Evolutionary conservation across 2,888 invertebrate genomes (phyloP).

Genomic region (Conchocele bisecta): DNA sequence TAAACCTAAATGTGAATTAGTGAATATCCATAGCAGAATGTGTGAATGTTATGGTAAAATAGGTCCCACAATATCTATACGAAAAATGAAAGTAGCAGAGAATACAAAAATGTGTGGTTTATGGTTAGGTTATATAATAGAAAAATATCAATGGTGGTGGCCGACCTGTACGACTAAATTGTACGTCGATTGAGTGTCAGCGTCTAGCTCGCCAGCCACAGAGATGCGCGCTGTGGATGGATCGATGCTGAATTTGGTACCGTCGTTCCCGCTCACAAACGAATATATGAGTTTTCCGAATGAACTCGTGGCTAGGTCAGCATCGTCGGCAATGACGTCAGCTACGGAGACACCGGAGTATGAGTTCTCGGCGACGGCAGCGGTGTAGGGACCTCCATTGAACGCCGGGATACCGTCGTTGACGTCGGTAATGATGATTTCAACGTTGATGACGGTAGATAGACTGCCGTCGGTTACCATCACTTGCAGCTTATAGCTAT

Average conservation of each 20-base stretch:
- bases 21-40: no score
- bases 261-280: constrained; percentile 59
- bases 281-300: constrained; percentile 65
- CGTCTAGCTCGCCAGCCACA: constrained; percentile 65
- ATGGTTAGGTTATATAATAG: no score
- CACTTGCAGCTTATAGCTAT: constrained; percentile 57
- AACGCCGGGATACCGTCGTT: constrained; percentile 69
- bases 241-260: constrained; percentile 65
- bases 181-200: constrained; percentile 66
- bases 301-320: constrained; percentile 54
- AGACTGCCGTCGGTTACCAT: constrained; percentile 59
- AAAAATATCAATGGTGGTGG: no score
- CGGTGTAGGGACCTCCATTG: constrained; percentile 32
- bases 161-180: constrained; percentile 57
- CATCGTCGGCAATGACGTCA: constrained; percentile 63
- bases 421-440: constrained; percentile 61
- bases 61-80: no score
- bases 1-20: no score
- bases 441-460: constrained; percentile 57
- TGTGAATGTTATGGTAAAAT: no score
- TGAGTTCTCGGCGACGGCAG: constrained; percentile 44
- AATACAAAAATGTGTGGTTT: no score
- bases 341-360: constrained; percentile 51
- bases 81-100: no score
- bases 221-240: constrained; percentile 58